Conservation (phyloP, 2,113 vertebrate species). For the Aythya baeri region DNA sequence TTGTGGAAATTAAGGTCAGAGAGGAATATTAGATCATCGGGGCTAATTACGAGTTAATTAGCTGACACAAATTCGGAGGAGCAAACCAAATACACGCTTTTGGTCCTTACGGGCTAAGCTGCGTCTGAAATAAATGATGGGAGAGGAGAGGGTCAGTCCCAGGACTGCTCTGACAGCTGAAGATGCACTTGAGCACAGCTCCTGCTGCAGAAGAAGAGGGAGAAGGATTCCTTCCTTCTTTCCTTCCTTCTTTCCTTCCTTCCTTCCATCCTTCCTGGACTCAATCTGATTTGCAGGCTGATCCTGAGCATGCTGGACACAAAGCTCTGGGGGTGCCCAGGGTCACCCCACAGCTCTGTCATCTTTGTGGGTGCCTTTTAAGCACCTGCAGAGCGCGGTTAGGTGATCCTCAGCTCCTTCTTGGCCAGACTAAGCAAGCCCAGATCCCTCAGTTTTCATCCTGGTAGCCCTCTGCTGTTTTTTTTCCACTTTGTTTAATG, state of each 20-base stretch:
- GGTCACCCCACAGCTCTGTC: neutral
- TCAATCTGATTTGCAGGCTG: rapidly evolving
- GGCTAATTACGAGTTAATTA: neutral
- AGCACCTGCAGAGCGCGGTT: neutral
- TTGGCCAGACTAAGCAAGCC: neutral
- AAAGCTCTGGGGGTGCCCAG: neutral
- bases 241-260: neutral
- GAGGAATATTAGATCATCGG: neutral
- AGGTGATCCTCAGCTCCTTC: neutral
- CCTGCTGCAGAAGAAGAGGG: neutral
- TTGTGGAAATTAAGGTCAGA: slow-evolving; percentile 13
- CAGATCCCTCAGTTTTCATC: rapidly evolving
- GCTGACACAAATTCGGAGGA: neutral
- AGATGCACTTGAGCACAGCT: neutral
- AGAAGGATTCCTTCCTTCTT: neutral
- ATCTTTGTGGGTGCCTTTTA: neutral
- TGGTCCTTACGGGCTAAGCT: neutral
- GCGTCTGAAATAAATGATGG: neutral
- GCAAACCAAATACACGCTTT: neutral
- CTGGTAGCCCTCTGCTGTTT: neutral
- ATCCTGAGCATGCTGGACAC: rapidly evolving
- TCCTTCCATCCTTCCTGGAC: neutral
- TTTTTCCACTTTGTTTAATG: rapidly evolving
- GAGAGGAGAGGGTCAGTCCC: neutral
- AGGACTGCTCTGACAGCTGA: neutral